phyloP scores from a whole-genome alignment of 2,113 vertebrate genomes.

The Laticauda laticaudata region DNA sequence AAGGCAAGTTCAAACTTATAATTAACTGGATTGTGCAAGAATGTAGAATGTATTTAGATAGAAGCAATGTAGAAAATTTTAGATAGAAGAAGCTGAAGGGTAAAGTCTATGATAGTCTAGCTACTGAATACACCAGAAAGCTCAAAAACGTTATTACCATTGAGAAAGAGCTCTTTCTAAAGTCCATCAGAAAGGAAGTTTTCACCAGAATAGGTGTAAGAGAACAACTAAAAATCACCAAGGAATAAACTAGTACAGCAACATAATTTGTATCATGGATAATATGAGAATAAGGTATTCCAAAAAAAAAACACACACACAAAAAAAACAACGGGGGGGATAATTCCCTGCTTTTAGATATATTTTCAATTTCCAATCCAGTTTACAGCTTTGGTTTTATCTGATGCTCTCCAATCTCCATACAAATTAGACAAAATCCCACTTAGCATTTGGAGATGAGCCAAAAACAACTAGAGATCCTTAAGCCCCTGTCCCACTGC shows the following conservation, averaged over 20 bases:
- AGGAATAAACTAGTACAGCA: neutral
- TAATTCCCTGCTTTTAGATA: neutral
- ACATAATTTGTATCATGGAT: neutral
- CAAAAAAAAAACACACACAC: neutral
- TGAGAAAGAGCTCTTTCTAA: neutral
- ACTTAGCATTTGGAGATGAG: neutral
- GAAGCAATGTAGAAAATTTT: neutral
- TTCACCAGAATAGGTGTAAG: neutral
- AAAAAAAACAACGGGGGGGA: too few relatives aligned
- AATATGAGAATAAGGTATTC: neutral
- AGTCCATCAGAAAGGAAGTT: neutral
- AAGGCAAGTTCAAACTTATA: neutral
- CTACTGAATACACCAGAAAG: neutral
- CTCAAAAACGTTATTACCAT: neutral
- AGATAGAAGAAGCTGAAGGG: neutral
- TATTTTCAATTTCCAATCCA: neutral
- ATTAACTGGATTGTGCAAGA: neutral
- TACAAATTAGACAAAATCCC: neutral
- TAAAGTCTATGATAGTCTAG: neutral
- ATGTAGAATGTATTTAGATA: neutral
- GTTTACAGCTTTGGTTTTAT: neutral
- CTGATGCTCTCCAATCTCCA: neutral
- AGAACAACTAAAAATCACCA: neutral
- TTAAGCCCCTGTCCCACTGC: too few relatives aligned
- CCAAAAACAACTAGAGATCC: neutral